Evolutionary conservation across 2,797 vertebrate genomes (phyloP).

Genomic region (Vireo griseus): DNA sequence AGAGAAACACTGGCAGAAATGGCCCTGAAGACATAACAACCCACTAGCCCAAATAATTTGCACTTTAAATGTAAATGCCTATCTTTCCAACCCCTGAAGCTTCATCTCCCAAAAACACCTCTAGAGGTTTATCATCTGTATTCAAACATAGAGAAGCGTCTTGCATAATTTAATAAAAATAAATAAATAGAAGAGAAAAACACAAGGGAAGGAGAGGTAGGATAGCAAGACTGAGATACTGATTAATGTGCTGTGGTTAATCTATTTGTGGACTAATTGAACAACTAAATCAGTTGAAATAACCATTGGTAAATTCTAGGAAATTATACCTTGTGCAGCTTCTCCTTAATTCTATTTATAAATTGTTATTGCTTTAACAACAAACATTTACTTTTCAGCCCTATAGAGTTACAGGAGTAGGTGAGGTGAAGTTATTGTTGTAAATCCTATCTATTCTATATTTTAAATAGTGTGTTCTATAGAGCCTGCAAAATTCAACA

Average conservation of each 20-base stretch:
- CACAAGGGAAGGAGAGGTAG: not conserved
- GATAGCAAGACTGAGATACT: not conserved
- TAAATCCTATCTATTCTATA: not conserved
- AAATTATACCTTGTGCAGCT: not conserved
- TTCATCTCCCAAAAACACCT: not conserved
- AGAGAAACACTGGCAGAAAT: constrained; percentile 18
- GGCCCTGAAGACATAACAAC: constrained; percentile 31
- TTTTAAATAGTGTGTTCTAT: not conserved
- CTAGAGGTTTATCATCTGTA: not conserved
- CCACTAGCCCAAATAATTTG: constrained; percentile 50
- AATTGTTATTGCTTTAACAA: not conserved
- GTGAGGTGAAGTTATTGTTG: not conserved
- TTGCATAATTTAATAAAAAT: not conserved
- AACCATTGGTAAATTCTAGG: not conserved
- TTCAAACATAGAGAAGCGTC: not conserved
- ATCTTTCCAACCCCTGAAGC: not conserved
- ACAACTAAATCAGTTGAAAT: not conserved
- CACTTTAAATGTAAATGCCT: constrained; percentile 58
- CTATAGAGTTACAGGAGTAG: not conserved
- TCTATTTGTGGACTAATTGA: not conserved
- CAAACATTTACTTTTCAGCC: not conserved
- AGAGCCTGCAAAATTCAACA: not conserved
- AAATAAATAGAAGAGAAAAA: not conserved
- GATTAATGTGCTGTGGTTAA: not conserved
- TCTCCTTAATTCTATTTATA: not conserved